Conservation (phyloP, 2,113 vertebrate species). For the Psittacula cyanocephala region DNA sequence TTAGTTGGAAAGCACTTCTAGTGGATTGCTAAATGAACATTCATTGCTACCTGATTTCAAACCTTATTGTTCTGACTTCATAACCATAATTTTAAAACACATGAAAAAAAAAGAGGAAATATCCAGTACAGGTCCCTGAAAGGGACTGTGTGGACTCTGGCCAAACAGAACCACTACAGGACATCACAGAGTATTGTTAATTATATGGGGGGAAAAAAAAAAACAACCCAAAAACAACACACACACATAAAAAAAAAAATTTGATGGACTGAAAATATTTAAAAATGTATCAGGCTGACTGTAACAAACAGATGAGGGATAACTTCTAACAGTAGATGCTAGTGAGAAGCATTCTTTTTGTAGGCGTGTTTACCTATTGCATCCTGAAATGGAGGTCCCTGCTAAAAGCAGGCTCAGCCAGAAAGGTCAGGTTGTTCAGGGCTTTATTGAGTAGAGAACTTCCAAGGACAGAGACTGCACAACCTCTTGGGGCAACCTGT, state of each 20-base stretch:
- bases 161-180: neutral
- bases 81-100: neutral
- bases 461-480: neutral
- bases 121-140: neutral
- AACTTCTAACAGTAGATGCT: neutral
- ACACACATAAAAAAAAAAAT: no score
- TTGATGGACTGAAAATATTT: neutral
- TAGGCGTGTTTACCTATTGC: neutral
- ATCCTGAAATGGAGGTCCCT: neutral
- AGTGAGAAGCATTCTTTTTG: neutral
- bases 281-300: neutral
- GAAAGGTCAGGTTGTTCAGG: neutral
- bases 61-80: neutral
- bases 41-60: neutral
- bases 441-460: neutral
- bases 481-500: neutral
- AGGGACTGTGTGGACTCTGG: neutral
- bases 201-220: neutral
- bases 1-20: neutral
- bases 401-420: neutral
- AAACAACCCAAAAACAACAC: no score
- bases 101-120: neutral
- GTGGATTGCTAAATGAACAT: neutral
- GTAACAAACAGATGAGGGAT: neutral
- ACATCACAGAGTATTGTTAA: neutral